Evolutionary conservation across 2,797 vertebrate genomes (phyloP), one percentile per base, ranked within the genome.

Genomic region (Rachycentron canadum): DNA sequence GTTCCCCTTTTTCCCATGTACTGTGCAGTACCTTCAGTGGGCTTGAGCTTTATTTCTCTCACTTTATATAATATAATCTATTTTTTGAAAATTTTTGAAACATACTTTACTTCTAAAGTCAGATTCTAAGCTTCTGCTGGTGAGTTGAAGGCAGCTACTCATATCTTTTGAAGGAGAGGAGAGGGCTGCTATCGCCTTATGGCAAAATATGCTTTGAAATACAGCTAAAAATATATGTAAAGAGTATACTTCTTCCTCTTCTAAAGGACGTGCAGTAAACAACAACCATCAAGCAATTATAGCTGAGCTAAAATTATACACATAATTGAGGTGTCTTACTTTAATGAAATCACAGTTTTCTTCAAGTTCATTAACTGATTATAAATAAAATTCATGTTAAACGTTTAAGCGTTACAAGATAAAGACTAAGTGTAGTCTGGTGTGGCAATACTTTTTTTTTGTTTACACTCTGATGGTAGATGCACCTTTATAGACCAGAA

Each of bases 41-140:
- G 32, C 75, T 75, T 38, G 38, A 72, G 17, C 40, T 71, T 55
- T 32, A 47, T 12, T 47, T 11, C n/a, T 61, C 16, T 52, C 5
- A 68, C 41, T 59, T 75, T 80, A 50, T 25, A 52, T 13, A 62
- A 49, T 43, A 12, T 40, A 50, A 56, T 76, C 36, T 71, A 7
- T 73, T 73, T 73, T 40, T 56, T 65, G 8, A 59, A 66, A 67
- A 10, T 53, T n/a, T 69, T 59, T 16, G 8, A 62, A 32, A 12
- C 23, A n/a, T 26, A 43, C n/a, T 61, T 26, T 19, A n/a, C 30
- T 50, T 13, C 16, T 59, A 47, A 76, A 45, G 60, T 58, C 30
- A 57, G 55, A 47, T 28, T 65, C 57, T 66, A 60, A 45, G 68
- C 11, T 52, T 50, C 40, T 41, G 21, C 23, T 55, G 19, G 2